Evolutionary conservation across 2,797 vertebrate genomes (phyloP).

Genomic region (Sciaenops ocellatus): DNA sequence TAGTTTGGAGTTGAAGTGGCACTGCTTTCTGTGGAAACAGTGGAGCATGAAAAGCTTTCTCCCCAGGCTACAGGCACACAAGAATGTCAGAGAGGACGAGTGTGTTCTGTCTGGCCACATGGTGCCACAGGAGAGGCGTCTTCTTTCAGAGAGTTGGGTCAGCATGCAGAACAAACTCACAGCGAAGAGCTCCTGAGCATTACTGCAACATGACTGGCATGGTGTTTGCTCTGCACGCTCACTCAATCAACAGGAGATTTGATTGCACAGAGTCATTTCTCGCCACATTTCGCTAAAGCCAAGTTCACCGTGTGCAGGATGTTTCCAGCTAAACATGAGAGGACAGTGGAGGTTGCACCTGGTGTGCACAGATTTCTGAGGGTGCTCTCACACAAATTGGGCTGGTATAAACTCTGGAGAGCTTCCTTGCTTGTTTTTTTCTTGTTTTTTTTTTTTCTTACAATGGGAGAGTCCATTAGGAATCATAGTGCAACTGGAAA

Average conservation of each 20-base stretch:
- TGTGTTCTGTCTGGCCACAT: slow-evolving; percentile 67
- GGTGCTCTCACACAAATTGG: neutral
- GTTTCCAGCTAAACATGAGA: slow-evolving; percentile 8
- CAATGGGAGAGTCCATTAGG: neutral
- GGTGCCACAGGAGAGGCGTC: slow-evolving; percentile 69
- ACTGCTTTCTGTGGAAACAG: slow-evolving; percentile 68
- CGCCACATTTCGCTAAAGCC: slow-evolving; percentile 16
- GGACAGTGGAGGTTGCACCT: slow-evolving; percentile 8
- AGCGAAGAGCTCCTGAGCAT: slow-evolving; percentile 43
- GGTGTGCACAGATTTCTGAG: neutral
- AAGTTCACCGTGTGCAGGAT: slow-evolving; percentile 41
- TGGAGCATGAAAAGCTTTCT: slow-evolving; percentile 77
- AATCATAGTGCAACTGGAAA: neutral
- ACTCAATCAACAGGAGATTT: slow-evolving; percentile 57
- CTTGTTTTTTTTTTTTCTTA: too few species aligned
- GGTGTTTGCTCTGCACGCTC: slow-evolving; percentile 30
- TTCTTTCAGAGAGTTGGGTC: slow-evolving; percentile 61
- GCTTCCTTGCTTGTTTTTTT: neutral
- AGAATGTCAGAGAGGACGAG: slow-evolving; percentile 66
- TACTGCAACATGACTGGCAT: slow-evolving; percentile 27
- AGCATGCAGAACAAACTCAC: slow-evolving; percentile 64
- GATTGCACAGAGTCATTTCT: slow-evolving; percentile 52
- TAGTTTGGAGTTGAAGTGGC: slow-evolving; percentile 54
- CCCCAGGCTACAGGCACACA: slow-evolving; percentile 65
- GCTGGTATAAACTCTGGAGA: neutral